A percentile compares a stretch with the other conserved stretches of the same genome.
Conservation (phyloP, 2,797 vertebrate genomes). For the Acrossocheilus wenchowensis region DNA sequence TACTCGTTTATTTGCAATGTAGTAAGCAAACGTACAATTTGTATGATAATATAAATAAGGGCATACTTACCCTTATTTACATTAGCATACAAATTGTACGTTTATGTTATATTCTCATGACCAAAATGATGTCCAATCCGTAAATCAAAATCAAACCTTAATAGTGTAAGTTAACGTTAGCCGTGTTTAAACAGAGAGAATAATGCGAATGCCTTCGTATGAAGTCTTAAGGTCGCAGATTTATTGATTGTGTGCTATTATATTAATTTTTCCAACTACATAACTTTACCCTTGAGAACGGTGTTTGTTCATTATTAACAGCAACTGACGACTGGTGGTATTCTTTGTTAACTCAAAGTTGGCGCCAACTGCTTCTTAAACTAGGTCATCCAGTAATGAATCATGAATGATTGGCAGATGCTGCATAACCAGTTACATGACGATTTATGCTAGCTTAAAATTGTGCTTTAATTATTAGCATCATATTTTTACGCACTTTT, state of each 20-base stretch:
- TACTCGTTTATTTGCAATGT: neutral
- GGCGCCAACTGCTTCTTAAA: constrained; percentile 30
- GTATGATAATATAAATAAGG: neutral
- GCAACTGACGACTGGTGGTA: neutral
- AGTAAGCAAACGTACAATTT: neutral
- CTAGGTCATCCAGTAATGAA: neutral
- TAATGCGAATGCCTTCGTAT: neutral
- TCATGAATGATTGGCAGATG: neutral
- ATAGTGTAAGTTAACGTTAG: neutral
- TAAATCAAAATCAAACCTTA: too few species aligned
- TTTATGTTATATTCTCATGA: neutral
- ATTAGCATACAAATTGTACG: neutral
- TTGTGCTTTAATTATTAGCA: neutral
- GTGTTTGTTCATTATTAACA: neutral
- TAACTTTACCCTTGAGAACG: neutral
- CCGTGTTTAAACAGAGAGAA: neutral
- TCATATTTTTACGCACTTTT: neutral
- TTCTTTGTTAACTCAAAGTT: constrained; percentile 38
- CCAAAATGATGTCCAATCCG: neutral
- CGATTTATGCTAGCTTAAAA: neutral
- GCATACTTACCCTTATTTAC: neutral
- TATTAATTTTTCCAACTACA: neutral
- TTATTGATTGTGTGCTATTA: neutral
- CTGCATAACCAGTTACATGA: too few species aligned
- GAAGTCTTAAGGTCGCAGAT: neutral